Evolutionary conservation across 1,140 invertebrate species (phyloP), one percentile per base, ranked within the genome.

Genomic region (Drosophila serrata): DNA sequence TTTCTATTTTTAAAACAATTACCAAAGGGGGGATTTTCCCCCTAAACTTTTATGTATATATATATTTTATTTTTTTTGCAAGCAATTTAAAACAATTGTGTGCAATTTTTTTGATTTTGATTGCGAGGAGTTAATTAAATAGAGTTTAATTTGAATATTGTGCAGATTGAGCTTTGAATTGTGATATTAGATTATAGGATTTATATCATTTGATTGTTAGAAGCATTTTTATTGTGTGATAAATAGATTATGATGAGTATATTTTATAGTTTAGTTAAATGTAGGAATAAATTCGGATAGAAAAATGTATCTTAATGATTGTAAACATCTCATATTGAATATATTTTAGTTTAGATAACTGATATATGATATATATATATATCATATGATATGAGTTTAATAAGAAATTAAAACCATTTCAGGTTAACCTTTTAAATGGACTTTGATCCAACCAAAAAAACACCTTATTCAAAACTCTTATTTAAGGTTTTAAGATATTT

Each of bases 1-100:
- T 15, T 17, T 59, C 53, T 55, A 49, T 40, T 57, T 63, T 40
- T 29, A 33, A 43, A 63, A 43, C 49, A 33, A 63, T 63, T 63
- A 56, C 37, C n/a, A 1, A 6, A 5, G 4, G 45, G 31, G 19
- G 2, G 24, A 24, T 24, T 13, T 17, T n/a, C 3, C 15, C n/a
- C 45, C 6, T 19, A n/a, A 37, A 24, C 22, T 19, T 15, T 46
- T 46, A n/a, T 19, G 19, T 40, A 19, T n/a, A n/a, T n/a, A n/a
- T n/a, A n/a, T n/a, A n/a, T n/a, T n/a, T n/a, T n/a, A 39, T 39
- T 17, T 22, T 46, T 46, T 13, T 60, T 35, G 24, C n/a, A 13
- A 13, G 29, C 15, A 9, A 56, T 61, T 56, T 61, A 56, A 56
- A 55, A 24, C 24, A 35, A 61, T 61, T 9, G 13, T 6, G 7